Conservation (phyloP, 2,797 vertebrate genomes). For the Thaleichthys pacificus region DNA sequence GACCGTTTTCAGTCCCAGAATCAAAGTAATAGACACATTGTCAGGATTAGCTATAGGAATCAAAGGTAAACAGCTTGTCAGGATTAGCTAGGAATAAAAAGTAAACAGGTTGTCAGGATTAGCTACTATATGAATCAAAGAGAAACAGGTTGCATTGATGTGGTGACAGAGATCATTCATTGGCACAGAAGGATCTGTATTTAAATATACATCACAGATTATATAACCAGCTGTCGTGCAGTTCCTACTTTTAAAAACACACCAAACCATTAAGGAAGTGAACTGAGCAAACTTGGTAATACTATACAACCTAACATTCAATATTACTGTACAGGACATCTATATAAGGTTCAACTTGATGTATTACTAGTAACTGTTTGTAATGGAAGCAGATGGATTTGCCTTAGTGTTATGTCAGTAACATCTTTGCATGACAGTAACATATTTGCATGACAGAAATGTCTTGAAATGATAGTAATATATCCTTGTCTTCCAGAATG, state of each 20-base stretch:
- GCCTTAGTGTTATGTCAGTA: background rate
- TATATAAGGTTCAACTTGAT: conserved; percentile 17
- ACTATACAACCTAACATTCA: conserved; percentile 53
- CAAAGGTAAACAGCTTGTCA: background rate
- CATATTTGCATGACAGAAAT: background rate
- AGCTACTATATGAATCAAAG: conserved; percentile 33
- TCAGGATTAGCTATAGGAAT: conserved; percentile 25
- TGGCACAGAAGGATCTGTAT: conserved; percentile 71
- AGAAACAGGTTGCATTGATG: conserved; percentile 72
- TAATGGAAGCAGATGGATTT: conserved; percentile 16
- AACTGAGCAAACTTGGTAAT: conserved; percentile 41
- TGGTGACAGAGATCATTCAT: conserved; percentile 60
- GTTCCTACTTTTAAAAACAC: conserved; percentile 43
- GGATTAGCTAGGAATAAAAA: conserved; percentile 21
- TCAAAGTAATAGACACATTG: conserved; percentile 28
- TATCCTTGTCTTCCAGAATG: background rate
- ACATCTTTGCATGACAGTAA: background rate
- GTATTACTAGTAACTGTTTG: conserved; percentile 2
- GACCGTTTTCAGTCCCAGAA: conserved; percentile 21
- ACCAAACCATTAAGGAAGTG: background rate
- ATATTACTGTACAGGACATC: conserved; percentile 30
- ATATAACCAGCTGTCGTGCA: conserved; percentile 58
- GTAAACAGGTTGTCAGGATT: too few species aligned
- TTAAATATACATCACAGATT: conserved; percentile 64
- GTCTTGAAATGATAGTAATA: background rate